phyloP scores from a whole-genome alignment of 2,888 invertebrate genomes.

The Drosophila picticornis region DNA sequence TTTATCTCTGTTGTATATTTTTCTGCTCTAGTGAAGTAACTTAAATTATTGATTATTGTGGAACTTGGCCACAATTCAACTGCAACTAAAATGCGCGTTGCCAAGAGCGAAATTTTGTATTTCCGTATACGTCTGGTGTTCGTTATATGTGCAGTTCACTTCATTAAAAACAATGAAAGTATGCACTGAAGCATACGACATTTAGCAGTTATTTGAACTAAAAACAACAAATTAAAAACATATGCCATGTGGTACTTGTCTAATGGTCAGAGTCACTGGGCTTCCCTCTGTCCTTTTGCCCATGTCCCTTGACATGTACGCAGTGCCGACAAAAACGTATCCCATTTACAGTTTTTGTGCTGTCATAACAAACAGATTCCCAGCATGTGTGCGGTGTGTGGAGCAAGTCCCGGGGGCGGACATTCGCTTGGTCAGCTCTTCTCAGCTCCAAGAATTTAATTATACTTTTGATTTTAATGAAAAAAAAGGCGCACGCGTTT shows the following conservation, averaged over 20 bases:
- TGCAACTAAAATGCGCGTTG: not conserved
- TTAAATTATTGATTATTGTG: constrained; percentile 60
- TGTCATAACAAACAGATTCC: constrained; percentile 74
- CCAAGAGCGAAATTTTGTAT: constrained; percentile 10
- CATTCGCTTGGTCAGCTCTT: constrained; percentile 48
- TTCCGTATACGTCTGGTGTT: constrained; percentile 8
- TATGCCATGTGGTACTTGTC: constrained; percentile 21
- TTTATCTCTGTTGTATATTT: not conserved
- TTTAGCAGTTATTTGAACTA: constrained; percentile 45
- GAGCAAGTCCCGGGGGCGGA: constrained; percentile 19
- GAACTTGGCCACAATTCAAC: constrained; percentile 44
- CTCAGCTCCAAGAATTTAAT: constrained; percentile 66
- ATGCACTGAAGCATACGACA: constrained; percentile 48
- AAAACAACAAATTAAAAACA: constrained; percentile 15
- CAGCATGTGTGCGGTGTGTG: constrained; percentile 62
- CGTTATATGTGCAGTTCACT: constrained; percentile 42
- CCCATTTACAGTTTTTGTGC: constrained; percentile 57
- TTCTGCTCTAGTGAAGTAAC: constrained; percentile 1
- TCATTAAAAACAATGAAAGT: constrained; percentile 52
- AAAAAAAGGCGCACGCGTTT: constrained; percentile 42
- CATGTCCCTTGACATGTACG: constrained; percentile 32
- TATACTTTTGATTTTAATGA: constrained; percentile 76
- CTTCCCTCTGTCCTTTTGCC: not conserved
- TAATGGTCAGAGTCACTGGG: constrained; percentile 46
- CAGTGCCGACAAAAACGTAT: constrained; percentile 24